Evolutionary conservation across 2,113 vertebrate species (phyloP), one percentile per base, ranked within the genome.

Genomic region (Ammodytes marinus): DNA sequence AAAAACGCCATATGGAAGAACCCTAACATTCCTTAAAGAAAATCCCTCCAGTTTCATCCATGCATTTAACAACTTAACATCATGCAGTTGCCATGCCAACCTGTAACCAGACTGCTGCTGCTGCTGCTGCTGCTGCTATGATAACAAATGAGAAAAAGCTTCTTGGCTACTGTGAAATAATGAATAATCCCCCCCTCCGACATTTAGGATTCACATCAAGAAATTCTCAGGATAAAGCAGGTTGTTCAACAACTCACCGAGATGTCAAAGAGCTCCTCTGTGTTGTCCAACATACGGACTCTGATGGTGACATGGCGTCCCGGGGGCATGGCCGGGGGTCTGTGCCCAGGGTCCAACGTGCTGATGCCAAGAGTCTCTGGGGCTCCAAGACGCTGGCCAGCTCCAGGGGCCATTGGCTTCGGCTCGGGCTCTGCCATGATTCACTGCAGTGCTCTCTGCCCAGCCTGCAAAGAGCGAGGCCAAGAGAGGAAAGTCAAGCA

Each of bases 201-300:
- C 58, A 67, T 75, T 27, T 60, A 79, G 67, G 50, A 78, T 79
- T 79, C 40, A 47, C 46, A 35, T 46, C 42, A 55, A 79, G 61
- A 73, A 72, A 74, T 6, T 8, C 2, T 47, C 40, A 42, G 8
- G 74, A 47, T 17, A 46, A 17, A 49, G 77, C 49, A 1, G 42
- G 54, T 19, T 68, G 67, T 47, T 27, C 27, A 27, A 58, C 4
- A 49, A 94, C 97, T 98, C 96, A 99, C 98, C 78, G 97, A 97
- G 90, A 99, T 90, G 68, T 99, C 96, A 45, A 99, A 99, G 19
- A 96, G 95, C 95, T 99, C 97, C 92, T 99, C 97, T 0, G 97
- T 96, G 89, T 99, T 97, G 71, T 99, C 98, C 94, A 99, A 90
- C 97, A 99, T 97, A 74, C 96, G 97, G 88, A 99, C 96, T 90